Base-by-base conservation (phyloP, 2,888 invertebrate species). In the Cheilosia variabilis region DNA sequence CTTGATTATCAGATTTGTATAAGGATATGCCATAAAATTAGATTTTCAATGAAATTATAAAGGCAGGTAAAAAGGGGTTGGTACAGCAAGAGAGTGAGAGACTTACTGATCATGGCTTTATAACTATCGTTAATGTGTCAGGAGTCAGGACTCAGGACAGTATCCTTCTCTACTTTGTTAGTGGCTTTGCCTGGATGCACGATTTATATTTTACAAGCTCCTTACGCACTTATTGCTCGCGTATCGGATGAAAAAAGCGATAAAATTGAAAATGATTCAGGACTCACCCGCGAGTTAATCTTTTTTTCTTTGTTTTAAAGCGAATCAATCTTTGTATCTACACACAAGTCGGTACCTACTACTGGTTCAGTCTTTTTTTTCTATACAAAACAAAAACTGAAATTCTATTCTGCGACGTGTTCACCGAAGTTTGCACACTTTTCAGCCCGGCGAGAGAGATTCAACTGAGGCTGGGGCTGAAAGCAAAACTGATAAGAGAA, bases 401-500 rank as follows among this genome's bases (percentile, higher is more conserved):
- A 63, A 63, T 45, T 53, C 10, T 60, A 10, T 73, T 31, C 27
- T 68, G 53, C 53, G 24, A 60, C 60, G 68, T 47, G 10, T 55
- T 43, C 2, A 66, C 45, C 71, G 77, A 53, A 53, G 47, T 69
- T 58, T 71, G 79, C 58, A 75, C 65, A 17, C 71, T 79, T 75
- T 69, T 60, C 63, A 50, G 68, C 84, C 84, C 84, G 84, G 80
- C 84, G 75, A 79, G 69, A 80, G 83, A 71, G 41, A 79, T 84
- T 75, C 65, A 76, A 84, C 84, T 84, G 71, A 69, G 60, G 65
- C 79, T 71, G 60, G 75, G 71, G 66, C 52, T 69, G 27, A 58
- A 79, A 62, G 62, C 63, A 45, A 71, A 75, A 75, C 71, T 84
- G 84, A 84, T 84, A 84, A 84, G 84, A 80, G 75, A 76, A 75